phyloP scores from a whole-genome alignment of 2,888 invertebrate species.

The Spodoptera littoralis region DNA sequence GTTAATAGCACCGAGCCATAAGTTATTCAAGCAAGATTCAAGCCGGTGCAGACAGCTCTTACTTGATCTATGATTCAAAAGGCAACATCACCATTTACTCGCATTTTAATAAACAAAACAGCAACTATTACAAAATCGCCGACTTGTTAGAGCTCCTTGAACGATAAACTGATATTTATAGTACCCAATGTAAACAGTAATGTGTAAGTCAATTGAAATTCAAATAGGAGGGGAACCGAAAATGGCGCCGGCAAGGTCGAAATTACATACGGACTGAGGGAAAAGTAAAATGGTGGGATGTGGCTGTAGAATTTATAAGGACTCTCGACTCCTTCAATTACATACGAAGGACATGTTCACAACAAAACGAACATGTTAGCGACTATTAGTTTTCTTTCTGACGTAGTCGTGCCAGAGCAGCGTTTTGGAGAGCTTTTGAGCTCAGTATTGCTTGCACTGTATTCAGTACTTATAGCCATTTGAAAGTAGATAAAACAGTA shows the following conservation, averaged over 20 bases:
- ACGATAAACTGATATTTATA: constrained; percentile 47
- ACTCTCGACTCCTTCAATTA: constrained; percentile 46
- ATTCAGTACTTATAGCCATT: too few relatives aligned
- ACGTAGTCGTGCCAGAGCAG: constrained; percentile 5
- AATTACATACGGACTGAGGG: constrained; percentile 49
- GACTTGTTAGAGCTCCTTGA: constrained; percentile 17
- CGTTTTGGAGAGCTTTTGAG: constrained; percentile 10
- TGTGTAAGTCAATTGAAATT: constrained; percentile 58
- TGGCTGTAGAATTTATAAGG: constrained; percentile 51
- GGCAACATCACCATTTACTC: too few relatives aligned
- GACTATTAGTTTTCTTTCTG: constrained; percentile 32
- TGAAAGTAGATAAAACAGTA: too few relatives aligned
- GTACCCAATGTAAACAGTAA: constrained; percentile 48
- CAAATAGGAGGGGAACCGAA: constrained; percentile 54
- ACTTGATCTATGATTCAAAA: too few relatives aligned
- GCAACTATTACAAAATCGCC: constrained; percentile 21
- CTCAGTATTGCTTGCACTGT: not conserved
- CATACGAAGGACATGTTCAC: constrained; percentile 42
- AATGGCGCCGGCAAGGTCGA: constrained; percentile 37
- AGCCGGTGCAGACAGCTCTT: too few relatives aligned
- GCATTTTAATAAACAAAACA: not conserved
- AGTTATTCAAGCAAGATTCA: too few relatives aligned
- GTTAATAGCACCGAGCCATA: too few relatives aligned
- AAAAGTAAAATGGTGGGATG: constrained; percentile 43
- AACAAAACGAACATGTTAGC: constrained; percentile 35